Base-by-base conservation (phyloP, 1,140 invertebrate genomes). In the Muscidifurax raptorellus region DNA sequence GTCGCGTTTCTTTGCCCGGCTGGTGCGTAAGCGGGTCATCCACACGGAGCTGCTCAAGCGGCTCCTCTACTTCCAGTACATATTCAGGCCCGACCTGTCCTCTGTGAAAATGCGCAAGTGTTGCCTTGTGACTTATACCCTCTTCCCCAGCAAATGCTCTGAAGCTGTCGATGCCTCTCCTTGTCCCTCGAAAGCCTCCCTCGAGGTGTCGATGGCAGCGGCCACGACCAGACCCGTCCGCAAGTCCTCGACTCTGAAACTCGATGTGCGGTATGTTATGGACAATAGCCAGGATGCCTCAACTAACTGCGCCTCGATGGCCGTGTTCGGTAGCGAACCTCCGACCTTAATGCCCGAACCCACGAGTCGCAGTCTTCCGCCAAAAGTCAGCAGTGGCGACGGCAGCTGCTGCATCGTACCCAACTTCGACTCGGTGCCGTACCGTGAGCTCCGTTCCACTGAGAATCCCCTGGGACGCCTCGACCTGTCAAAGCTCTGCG, bases 21-120 rank as follows among this genome's bases (percentile, higher is more conserved):
- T 97, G 72, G 95, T 97, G 12, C 95, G 95, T 89, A 94, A 95
- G 88, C 96, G 95, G 88, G 91, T 96, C 6, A 95, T 97, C 82
- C 95, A 95, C 7, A 92, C 95, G 75, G 94, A 95, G 89, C 94
- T 97, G 88, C 92, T 97, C 52, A 96, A 96, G 91, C 94, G 95
- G 90, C 92, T 97, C 66, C 92, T 97, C 36, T 96, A 96, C 91
- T 91, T 94, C 9, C 94, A 96, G 90, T 95, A 94, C 85, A 91
- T 94, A 47, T 87, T 91, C 86, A 90, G 88, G 71, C 93, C 92
- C 12, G 90, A 93, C 76, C 80, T 91, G 28, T 91, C 88, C 79
- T 76, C 77, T n/a, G 93, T 93, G 18, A 90, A 88, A 84, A 91
- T 93, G 92, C 92, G 89, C 74, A 78, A 79, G n/a, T 82, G 89